Conservation (phyloP, 1,140 invertebrate species). For the Pseudomyrmex concolor region DNA sequence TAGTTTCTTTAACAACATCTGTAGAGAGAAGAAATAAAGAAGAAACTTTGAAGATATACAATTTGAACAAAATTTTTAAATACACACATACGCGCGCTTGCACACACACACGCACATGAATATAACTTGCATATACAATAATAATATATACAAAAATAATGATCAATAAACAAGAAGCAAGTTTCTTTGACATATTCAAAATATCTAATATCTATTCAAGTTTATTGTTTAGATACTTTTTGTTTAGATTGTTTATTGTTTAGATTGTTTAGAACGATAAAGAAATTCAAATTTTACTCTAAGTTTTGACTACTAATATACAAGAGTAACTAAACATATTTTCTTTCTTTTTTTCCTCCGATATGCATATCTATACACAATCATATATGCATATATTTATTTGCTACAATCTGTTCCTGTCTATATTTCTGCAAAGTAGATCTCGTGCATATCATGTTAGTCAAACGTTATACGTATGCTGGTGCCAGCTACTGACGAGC, state of each 20-base stretch:
- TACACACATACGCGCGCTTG: no score
- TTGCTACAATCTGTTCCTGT: constrained; percentile 25
- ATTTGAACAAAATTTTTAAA: no score
- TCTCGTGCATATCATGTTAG: constrained; percentile 19
- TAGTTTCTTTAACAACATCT: constrained; percentile 42
- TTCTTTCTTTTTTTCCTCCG: neutral
- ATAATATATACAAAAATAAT: no score
- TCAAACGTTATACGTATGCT: constrained; percentile 15
- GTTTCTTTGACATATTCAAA: neutral
- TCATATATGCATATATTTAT: constrained; percentile 13
- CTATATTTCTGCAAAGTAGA: neutral
- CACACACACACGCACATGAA: no score
- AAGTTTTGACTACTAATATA: neutral
- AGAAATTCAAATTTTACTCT: neutral
- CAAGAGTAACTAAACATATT: neutral
- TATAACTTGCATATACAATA: no score
- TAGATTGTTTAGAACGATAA: neutral
- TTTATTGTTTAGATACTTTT: neutral
- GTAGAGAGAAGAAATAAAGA: no score
- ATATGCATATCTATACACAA: neutral
- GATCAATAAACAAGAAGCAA: no score
- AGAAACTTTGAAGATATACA: no score
- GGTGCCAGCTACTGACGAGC: constrained; percentile 49
- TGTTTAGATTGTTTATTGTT: neutral
- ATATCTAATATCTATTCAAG: constrained; percentile 1